A percentile compares a stretch with the other conserved stretches of the same genome.
Conservation (phyloP, 2,888 invertebrate species). For the Epistrophella euchroma region DNA sequence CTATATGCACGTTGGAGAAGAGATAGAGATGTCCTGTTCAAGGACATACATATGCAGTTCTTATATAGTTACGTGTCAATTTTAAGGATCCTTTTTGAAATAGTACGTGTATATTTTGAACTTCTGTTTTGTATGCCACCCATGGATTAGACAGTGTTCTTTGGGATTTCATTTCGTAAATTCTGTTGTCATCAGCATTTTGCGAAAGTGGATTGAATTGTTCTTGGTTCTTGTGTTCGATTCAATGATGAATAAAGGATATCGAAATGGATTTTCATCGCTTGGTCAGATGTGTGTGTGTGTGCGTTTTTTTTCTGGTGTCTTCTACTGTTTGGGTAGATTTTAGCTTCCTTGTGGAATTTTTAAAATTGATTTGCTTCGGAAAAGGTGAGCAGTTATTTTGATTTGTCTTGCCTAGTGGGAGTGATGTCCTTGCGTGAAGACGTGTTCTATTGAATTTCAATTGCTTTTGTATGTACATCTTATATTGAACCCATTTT, state of each 20-base stretch:
- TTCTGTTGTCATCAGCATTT: slow-evolving; percentile 56
- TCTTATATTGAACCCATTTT: background rate
- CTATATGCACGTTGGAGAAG: slow-evolving; percentile 34
- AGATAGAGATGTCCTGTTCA: slow-evolving; percentile 41
- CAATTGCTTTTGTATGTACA: background rate
- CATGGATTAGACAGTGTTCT: slow-evolving; percentile 48
- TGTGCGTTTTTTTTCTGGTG: slow-evolving; percentile 11
- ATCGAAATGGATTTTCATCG: slow-evolving; percentile 74
- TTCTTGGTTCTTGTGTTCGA: slow-evolving; percentile 50
- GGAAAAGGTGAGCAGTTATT: slow-evolving; percentile 52
- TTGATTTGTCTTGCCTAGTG: slow-evolving; percentile 45
- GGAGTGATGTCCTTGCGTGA: slow-evolving; percentile 61
- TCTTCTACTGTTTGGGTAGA: slow-evolving; percentile 79
- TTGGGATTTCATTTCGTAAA: slow-evolving; percentile 28
- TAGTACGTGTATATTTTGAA: slow-evolving; percentile 14
- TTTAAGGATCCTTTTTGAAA: slow-evolving; percentile 28
- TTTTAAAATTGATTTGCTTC: slow-evolving; percentile 68
- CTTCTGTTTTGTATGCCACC: slow-evolving; percentile 59
- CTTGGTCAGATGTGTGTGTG: slow-evolving; percentile 52
- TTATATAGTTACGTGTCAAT: slow-evolving; percentile 57
- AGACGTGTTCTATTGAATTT: background rate
- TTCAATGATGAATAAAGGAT: slow-evolving; percentile 74
- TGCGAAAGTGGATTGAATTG: slow-evolving; percentile 69
- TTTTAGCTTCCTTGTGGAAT: slow-evolving; percentile 82
- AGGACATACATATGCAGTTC: slow-evolving; percentile 40